These are phyloP conservation scores for Suncus etruscus DNA, from an alignment of 2,113 vertebrate genomes.

Conservation along the genomic window DNA sequence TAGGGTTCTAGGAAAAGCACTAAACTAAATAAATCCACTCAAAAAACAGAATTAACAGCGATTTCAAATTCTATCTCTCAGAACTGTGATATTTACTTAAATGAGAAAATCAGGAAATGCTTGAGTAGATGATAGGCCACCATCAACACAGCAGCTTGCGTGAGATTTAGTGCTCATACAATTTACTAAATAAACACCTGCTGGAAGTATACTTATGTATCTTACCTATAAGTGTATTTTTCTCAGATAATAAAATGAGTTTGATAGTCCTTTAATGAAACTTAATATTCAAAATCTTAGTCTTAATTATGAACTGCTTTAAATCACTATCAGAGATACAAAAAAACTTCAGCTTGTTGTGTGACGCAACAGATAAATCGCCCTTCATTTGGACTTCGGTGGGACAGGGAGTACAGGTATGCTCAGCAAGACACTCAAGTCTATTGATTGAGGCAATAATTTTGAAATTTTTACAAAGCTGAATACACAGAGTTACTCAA, in stretches of 20 bases:
- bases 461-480: conserved; percentile 74
- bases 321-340: too few relatives aligned
- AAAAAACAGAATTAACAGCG: conserved; percentile 21
- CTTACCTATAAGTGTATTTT: conserved; percentile 23
- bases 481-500: conserved; percentile 71
- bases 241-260: conserved; percentile 35
- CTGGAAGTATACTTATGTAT: neutral
- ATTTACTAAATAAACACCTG: neutral
- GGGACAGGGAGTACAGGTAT: too few relatives aligned
- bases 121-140: neutral
- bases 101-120: conserved; percentile 2
- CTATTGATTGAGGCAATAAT: conserved; percentile 82
- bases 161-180: neutral
- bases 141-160: neutral
- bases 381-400: too few relatives aligned
- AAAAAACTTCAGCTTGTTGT: too few relatives aligned
- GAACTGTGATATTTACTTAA: neutral
- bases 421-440: conserved; percentile 79
- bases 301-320: too few relatives aligned
- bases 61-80: conserved; percentile 15
- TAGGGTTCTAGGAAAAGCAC: conserved; percentile 3
- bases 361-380: too few relatives aligned
- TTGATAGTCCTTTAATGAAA: conserved; percentile 22
- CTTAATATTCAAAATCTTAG: too few relatives aligned
- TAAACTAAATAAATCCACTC: neutral